These are phyloP conservation scores for Pachyrhynchus sulphureomaculatus DNA, from an alignment of 1,140 invertebrate species.

Conservation along the genomic window DNA sequence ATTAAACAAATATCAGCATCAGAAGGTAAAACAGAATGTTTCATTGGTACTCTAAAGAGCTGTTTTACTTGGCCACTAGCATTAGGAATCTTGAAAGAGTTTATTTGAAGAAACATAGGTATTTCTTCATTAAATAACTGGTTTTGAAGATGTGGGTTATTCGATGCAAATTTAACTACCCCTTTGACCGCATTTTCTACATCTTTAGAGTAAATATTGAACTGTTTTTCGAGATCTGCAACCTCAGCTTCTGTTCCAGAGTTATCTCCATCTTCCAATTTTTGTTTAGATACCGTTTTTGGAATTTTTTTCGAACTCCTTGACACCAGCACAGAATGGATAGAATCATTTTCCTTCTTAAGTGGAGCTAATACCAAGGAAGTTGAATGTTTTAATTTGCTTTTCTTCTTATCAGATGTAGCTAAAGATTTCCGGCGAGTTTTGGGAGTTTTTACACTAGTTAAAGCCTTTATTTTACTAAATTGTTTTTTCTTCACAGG, in stretches of 20 bases:
- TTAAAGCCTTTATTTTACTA: not conserved
- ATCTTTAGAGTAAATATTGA: constrained; percentile 23
- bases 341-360: too few species aligned
- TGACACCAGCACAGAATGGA: too few species aligned
- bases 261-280: not conserved
- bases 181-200: constrained; percentile 29
- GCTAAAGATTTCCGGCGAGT: not conserved
- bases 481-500: not conserved
- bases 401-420: not conserved
- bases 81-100: constrained; percentile 54
- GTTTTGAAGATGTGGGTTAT: constrained; percentile 40
- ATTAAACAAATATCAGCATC: constrained; percentile 59
- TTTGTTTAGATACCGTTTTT: not conserved
- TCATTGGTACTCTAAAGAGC: constrained; percentile 55
- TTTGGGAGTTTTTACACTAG: not conserved
- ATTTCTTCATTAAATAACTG: constrained; percentile 50
- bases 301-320: too few species aligned
- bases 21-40: constrained; percentile 54
- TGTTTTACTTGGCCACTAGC: constrained; percentile 44
- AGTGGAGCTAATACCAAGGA: too few species aligned
- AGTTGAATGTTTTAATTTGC: not conserved
- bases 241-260: not conserved
- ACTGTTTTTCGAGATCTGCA: constrained; percentile 3
- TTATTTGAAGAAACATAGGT: constrained; percentile 53
- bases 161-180: constrained; percentile 31